Base-by-base conservation (phyloP, 2,113 vertebrate species). In the Dascyllus trimaculatus region DNA sequence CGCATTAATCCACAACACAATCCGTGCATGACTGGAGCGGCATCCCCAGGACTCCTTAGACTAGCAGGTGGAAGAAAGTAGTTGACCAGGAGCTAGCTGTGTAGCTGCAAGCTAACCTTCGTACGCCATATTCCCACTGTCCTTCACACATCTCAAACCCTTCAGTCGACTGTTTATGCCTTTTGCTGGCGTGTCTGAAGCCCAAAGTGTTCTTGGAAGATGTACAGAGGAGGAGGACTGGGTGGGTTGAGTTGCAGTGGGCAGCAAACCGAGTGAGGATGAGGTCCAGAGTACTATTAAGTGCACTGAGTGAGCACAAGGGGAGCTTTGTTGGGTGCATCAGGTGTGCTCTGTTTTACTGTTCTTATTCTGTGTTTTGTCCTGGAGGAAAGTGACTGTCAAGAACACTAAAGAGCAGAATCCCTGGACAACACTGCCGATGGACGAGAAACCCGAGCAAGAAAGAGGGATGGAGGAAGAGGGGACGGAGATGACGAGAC, bases 351-450 rank as follows among this genome's bases (percentile, higher is more conserved):
- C 18, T 18, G 24, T 57, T 32, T 51, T 19, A 32, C 48, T 69
- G n/a, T 64, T 75, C 70, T 75, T 78, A 68, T 72, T 78, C 71
- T 73, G 56, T 24, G 76, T 77, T 91, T 88, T 85, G 75, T 90
- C 85, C 83, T 80, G 71, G 54, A 89, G 84, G 78, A 85, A 64
- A 86, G 71, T 45, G 84, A 86, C 80, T 89, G 82, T 90, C 88
- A 88, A 85, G 65, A 91, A 78, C 82, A 86, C 71, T 89, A 88
- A 85, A 91, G 75, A 86, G 80, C 65, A 77, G 66, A 85, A 88
- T 90, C 82, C 73, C 80, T 82, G 61, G 71, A 80, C 81, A 7
- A 73, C 65, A 64, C 62, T 73, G 71, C 80, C 75, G 77, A 75
- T 4, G 49, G 69, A 86, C 68, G 79, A 68, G 60, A 86, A 65